Conservation (phyloP, 92 coral and sea anemone genomes). For the Porites lobata region DNA sequence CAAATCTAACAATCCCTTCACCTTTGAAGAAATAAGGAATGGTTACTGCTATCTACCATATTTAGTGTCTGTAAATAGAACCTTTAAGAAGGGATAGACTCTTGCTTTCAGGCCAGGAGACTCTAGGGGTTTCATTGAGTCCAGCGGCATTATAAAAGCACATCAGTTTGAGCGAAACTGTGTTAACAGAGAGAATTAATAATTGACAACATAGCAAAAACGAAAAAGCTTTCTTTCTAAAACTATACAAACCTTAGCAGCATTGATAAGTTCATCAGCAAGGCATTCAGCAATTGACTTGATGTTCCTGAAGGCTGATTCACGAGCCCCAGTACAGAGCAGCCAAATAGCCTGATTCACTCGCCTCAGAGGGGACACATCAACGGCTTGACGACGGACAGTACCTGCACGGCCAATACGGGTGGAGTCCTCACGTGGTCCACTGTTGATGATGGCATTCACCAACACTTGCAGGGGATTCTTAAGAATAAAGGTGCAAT, state of each 20-base stretch:
- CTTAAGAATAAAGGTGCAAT: conserved; percentile 39
- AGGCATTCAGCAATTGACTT: conserved; percentile 99
- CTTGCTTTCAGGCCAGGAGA: no score
- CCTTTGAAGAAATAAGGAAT: no score
- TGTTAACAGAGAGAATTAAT: no score
- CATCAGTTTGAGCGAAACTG: no score
- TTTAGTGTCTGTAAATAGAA: no score
- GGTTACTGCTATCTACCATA: no score
- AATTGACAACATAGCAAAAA: background rate
- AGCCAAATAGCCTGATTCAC: conserved; percentile 99
- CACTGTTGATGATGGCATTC: conserved; percentile 99
- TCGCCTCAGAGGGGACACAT: conserved; percentile 99
- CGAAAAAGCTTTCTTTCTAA: background rate
- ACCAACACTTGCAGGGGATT: conserved; percentile 99
- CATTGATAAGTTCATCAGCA: conserved; percentile 99
- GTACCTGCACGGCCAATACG: conserved; percentile 99
- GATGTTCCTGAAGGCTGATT: conserved; percentile 97
- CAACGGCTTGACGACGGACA: conserved; percentile 99
- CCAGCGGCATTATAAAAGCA: no score
- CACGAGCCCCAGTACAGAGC: conserved; percentile 98
- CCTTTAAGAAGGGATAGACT: no score
- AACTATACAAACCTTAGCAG: conserved; percentile 85
- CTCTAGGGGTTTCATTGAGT: no score
- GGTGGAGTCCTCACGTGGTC: conserved; percentile 99
- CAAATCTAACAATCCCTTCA: no score